Percentiles rank a stretch among this genome's conserved stretches.
These are phyloP conservation scores for Goniozus legneri DNA, from an alignment of 1,140 invertebrate genomes.

Conservation along the genomic window DNA sequence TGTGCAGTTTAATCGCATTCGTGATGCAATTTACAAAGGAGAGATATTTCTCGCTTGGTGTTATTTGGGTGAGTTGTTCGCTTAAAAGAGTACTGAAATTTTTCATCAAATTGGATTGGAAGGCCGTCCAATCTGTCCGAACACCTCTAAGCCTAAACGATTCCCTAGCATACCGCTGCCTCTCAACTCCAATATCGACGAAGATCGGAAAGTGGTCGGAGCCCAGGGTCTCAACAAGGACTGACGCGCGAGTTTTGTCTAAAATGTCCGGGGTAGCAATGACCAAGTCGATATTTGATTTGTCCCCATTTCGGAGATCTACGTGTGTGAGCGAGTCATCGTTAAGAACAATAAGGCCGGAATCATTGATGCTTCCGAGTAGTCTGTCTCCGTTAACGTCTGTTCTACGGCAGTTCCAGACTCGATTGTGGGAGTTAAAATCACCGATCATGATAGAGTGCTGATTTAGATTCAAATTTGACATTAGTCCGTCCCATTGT, in stretches of 20 bases:
- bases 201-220: slow-evolving; percentile 11
- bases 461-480: not conserved
- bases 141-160: slow-evolving; percentile 9
- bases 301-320: not conserved
- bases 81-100: not conserved
- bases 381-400: not conserved
- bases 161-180: slow-evolving; percentile 5
- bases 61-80: not conserved
- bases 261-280: not conserved
- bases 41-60: not conserved
- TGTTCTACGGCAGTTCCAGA: not conserved
- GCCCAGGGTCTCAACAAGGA: not conserved
- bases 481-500: not conserved
- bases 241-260: not conserved
- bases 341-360: not conserved
- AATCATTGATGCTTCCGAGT: not conserved
- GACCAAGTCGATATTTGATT: not conserved
- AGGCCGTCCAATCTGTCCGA: slow-evolving; percentile 6
- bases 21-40: not conserved
- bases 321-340: not conserved
- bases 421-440: not conserved
- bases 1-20: not conserved
- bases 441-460: not conserved
- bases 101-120: not conserved
- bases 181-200: slow-evolving; percentile 1